Evolutionary conservation across 2,888 invertebrate species (phyloP).

Genomic region (Caenorhabditis sinica): DNA sequence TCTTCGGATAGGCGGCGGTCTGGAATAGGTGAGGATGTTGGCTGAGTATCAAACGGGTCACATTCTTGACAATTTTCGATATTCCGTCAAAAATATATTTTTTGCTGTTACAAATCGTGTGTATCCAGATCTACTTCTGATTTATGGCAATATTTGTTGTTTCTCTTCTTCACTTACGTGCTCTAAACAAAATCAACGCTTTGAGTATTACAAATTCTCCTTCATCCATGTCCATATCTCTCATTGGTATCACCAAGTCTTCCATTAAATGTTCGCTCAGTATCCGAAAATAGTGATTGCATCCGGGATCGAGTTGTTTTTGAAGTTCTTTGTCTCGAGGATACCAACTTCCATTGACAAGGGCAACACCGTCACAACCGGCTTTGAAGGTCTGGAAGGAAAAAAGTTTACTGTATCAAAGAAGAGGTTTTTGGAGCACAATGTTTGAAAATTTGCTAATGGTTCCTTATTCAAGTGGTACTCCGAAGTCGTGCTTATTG

Average conservation of each 20-base stretch:
- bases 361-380: constrained; percentile 77
- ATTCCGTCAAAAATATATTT: background rate
- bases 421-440: background rate
- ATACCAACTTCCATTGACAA: constrained; percentile 79
- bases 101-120: background rate
- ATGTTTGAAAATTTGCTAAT: background rate
- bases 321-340: constrained; percentile 76
- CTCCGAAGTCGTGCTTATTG: too few relatives aligned
- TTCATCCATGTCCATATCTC: constrained; percentile 78
- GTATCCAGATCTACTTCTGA: background rate
- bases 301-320: constrained; percentile 74
- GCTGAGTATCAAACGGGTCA: background rate
- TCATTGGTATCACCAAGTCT: constrained; percentile 77
- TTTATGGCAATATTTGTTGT: background rate
- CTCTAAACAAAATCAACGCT: constrained; percentile 75
- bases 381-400: constrained; percentile 72
- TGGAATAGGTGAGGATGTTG: constrained; percentile 38
- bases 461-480: too few relatives aligned
- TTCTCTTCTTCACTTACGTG: constrained; percentile 63
- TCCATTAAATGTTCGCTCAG: constrained; percentile 77
- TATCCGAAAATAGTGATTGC: constrained; percentile 78
- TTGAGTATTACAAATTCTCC: constrained; percentile 78
- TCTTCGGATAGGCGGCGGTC: constrained; percentile 75
- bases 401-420: constrained; percentile 4
- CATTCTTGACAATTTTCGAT: too few relatives aligned